Evolutionary conservation across 2,888 invertebrate genomes (phyloP).

Genomic region (Stramonita haemastoma): DNA sequence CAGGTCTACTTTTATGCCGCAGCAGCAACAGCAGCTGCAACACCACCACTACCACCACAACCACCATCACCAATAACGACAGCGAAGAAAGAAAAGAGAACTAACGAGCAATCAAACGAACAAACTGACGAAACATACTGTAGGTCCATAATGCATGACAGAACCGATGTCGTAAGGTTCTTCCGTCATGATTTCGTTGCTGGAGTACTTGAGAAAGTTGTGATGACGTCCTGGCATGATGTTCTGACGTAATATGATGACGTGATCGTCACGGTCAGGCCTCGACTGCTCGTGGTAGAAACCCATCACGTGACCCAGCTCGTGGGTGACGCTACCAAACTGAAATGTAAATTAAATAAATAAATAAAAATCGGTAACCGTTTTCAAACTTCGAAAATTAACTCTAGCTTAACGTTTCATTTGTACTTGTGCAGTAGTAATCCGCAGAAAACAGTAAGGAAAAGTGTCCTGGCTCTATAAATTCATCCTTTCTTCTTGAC

Average conservation of each 20-base stretch:
- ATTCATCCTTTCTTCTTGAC: too few relatives aligned
- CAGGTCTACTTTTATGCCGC: too few relatives aligned
- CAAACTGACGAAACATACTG: constrained; percentile 52
- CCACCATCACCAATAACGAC: not conserved
- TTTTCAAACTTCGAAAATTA: too few relatives aligned
- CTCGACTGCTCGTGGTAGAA: constrained; percentile 71
- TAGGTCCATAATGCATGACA: constrained; percentile 71
- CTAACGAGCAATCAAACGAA: not conserved
- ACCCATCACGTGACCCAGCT: constrained; percentile 67
- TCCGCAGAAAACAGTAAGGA: too few relatives aligned
- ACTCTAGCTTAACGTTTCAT: too few relatives aligned
- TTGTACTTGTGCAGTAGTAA: too few relatives aligned
- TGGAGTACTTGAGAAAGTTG: constrained; percentile 63
- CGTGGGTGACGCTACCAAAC: constrained; percentile 67
- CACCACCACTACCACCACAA: not conserved
- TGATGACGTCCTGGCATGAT: constrained; percentile 54
- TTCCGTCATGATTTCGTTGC: constrained; percentile 54
- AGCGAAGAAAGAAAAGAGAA: not conserved
- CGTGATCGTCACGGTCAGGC: constrained; percentile 64
- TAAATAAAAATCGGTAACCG: too few relatives aligned
- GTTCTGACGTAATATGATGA: constrained; percentile 59
- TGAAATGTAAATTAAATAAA: too few relatives aligned
- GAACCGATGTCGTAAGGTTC: constrained; percentile 70
- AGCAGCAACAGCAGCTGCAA: not conserved
- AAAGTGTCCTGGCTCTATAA: too few relatives aligned